Conservation (phyloP, 2,797 vertebrate species). For the Leptodactylus fallax region DNA sequence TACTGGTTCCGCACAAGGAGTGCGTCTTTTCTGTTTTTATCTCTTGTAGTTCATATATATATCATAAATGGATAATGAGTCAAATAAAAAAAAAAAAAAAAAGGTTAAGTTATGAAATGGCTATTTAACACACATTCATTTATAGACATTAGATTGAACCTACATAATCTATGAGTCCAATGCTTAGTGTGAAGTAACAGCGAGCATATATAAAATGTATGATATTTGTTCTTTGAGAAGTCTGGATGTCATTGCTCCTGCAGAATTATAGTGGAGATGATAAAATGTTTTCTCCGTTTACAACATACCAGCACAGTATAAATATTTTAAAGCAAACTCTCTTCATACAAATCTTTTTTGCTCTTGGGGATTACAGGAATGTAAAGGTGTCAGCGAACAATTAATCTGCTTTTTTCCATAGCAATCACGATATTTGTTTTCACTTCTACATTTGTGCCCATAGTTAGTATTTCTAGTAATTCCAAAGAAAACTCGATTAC, state of each 20-base stretch:
- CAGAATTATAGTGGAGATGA: neutral
- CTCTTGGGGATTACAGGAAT: slow-evolving; percentile 33
- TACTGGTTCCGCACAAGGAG: no score
- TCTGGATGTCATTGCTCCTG: neutral
- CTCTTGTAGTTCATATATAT: no score
- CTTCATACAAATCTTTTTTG: neutral
- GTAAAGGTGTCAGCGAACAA: slow-evolving; percentile 16
- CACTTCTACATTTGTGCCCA: slow-evolving; percentile 20
- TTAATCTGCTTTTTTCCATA: slow-evolving; percentile 9
- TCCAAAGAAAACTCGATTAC: slow-evolving; percentile 1
- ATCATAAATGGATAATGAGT: no score
- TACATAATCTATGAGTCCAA: no score
- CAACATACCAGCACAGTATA: slow-evolving; percentile 15
- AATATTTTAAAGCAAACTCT: slow-evolving; percentile 41
- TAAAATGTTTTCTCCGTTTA: neutral
- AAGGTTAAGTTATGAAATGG: no score
- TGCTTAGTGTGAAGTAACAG: neutral
- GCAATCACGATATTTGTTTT: slow-evolving; percentile 21
- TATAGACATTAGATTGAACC: neutral
- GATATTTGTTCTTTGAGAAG: neutral
- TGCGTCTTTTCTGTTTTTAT: no score
- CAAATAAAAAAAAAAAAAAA: no score
- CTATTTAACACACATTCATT: neutral
- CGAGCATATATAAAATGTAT: neutral
- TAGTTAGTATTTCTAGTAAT: slow-evolving; percentile 4